Percentiles rank a stretch among this genome's conserved stretches.
These are phyloP conservation scores for Drosophila burlai DNA, from an alignment of 1,140 invertebrate genomes.

Conservation along the genomic window DNA sequence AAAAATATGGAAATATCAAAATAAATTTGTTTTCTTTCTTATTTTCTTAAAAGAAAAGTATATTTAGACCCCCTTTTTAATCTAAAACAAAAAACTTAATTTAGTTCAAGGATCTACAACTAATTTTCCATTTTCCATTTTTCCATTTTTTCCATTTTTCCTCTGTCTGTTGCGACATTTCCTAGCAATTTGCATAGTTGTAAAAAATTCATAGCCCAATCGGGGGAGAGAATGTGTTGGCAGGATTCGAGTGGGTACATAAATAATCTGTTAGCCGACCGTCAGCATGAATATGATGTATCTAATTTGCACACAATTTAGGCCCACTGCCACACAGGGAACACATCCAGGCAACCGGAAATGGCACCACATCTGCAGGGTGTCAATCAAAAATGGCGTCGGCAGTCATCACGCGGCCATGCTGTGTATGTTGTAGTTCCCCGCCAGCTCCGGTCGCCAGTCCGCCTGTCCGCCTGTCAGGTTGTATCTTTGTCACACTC, in stretches of 20 bases:
- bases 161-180: neutral
- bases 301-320: constrained; percentile 64
- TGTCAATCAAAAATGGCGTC: constrained; percentile 65
- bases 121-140: neutral
- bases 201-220: constrained; percentile 74
- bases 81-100: neutral
- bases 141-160: neutral
- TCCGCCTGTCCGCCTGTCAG: constrained; percentile 43
- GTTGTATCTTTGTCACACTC: constrained; percentile 39
- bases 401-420: constrained; percentile 39
- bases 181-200: constrained; percentile 69
- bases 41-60: too few species aligned
- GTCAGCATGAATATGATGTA: constrained; percentile 59
- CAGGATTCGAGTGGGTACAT: constrained; percentile 8
- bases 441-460: neutral
- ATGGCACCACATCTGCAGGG: constrained; percentile 36
- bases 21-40: neutral
- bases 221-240: constrained; percentile 17
- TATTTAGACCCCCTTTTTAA: too few species aligned
- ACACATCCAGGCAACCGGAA: constrained; percentile 24
- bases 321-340: constrained; percentile 5
- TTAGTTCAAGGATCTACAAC: too few species aligned
- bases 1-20: too few species aligned
- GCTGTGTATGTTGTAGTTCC: neutral
- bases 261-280: constrained; percentile 44